Conservation (phyloP, 2,797 vertebrate genomes). For the Takifugu ocellatus region DNA sequence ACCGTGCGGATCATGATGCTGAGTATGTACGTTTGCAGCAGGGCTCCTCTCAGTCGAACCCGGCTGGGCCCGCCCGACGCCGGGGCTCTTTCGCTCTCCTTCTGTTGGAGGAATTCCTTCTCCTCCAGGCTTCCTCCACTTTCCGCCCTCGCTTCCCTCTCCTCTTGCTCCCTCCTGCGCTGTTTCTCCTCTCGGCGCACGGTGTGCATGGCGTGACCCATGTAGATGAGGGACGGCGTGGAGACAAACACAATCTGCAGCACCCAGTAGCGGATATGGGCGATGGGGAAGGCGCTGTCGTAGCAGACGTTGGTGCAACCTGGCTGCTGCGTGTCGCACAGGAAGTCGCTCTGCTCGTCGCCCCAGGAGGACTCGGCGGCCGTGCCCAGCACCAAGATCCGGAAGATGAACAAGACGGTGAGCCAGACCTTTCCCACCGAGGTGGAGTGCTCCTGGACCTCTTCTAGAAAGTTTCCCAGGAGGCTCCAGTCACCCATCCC, state of each 20-base stretch:
- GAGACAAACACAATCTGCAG: constrained; percentile 98
- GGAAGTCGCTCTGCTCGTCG: constrained; percentile 94
- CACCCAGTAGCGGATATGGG: constrained; percentile 97
- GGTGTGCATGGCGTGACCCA: constrained; percentile 93
- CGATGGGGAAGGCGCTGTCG: constrained; percentile 94
- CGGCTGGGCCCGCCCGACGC: constrained; percentile 68
- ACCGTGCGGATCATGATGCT: constrained; percentile 92
- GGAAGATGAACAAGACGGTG: constrained; percentile 95
- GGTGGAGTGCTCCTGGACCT: constrained; percentile 97
- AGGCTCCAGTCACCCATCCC: constrained; percentile 98
- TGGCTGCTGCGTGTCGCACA: constrained; percentile 90
- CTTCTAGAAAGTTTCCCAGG: constrained; percentile 94
- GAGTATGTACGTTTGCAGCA: constrained; percentile 89
- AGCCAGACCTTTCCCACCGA: constrained; percentile 97
- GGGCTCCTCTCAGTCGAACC: constrained; percentile 81
- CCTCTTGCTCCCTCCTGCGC: constrained; percentile 74
- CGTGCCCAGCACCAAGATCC: constrained; percentile 94
- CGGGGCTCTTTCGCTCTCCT: constrained; percentile 53
- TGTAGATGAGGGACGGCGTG: constrained; percentile 93
- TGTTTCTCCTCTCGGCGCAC: constrained; percentile 90
- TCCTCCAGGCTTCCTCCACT: constrained; percentile 67
- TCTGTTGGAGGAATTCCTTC: constrained; percentile 78
- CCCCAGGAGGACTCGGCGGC: constrained; percentile 98
- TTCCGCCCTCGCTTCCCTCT: constrained; percentile 64
- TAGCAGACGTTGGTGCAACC: constrained; percentile 97